Evolutionary conservation across 2,797 vertebrate species (phyloP).

Genomic region (Sebastes itinus): DNA sequence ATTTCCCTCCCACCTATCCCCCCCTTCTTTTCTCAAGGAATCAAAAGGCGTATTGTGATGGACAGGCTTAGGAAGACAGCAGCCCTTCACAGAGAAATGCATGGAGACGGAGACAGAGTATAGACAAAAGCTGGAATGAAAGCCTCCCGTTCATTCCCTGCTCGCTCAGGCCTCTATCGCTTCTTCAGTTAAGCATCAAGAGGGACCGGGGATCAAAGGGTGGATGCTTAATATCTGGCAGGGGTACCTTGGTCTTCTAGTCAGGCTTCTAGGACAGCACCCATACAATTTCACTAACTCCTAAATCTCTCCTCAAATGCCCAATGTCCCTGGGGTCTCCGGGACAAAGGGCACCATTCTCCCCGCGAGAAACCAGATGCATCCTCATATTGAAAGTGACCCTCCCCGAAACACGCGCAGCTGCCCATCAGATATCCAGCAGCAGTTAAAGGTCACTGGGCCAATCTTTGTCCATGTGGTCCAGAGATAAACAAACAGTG

Average conservation of each 20-base stretch:
- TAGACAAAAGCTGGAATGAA: constrained; percentile 59
- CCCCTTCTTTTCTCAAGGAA: constrained; percentile 21
- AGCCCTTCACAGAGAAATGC: constrained; percentile 36
- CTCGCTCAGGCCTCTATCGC: constrained; percentile 17
- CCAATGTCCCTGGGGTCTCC: constrained; percentile 14
- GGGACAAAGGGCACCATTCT: constrained; percentile 71
- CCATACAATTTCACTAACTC: constrained; percentile 34
- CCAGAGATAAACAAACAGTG: constrained; percentile 54
- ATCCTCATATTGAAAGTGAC: constrained; percentile 58
- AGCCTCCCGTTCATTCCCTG: constrained; percentile 36
- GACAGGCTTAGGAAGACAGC: constrained; percentile 36
- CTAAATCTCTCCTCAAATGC: constrained; percentile 28
- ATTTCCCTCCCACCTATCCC: not conserved
- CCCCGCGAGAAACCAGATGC: constrained; percentile 62
- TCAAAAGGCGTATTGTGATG: constrained; percentile 76
- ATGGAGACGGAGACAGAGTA: constrained; percentile 12
- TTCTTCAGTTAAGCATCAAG: constrained; percentile 34
- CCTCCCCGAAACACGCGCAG: constrained; percentile 13
- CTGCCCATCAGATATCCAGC: constrained; percentile 70
- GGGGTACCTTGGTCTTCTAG: constrained; percentile 16
- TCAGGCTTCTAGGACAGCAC: constrained; percentile 32
- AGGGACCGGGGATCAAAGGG: constrained; percentile 36
- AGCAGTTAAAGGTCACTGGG: constrained; percentile 56
- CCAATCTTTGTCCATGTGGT: constrained; percentile 40
- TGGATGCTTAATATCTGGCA: constrained; percentile 38